A percentile compares a stretch with the other conserved stretches of the same genome.
Evolutionary conservation across 2,113 vertebrate genomes (phyloP).

Genomic region (Ophthalmolycus amberensis): DNA sequence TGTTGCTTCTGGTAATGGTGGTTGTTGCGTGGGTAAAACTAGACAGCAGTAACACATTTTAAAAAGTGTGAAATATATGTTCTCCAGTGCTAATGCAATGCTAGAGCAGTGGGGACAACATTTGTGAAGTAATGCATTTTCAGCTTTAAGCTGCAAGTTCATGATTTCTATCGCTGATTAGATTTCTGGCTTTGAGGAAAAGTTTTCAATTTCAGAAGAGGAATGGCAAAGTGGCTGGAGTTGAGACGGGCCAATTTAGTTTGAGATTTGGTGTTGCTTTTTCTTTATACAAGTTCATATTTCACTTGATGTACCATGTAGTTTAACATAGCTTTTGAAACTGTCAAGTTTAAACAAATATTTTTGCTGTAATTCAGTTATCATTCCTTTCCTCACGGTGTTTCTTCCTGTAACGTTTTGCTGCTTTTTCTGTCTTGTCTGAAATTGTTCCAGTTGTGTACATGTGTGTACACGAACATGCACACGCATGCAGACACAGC

Average conservation of each 20-base stretch:
- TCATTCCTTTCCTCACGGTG: not conserved
- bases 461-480: not conserved
- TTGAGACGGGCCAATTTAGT: not conserved
- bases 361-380: not conserved
- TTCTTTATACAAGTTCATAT: not conserved
- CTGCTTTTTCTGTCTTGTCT: constrained; percentile 14
- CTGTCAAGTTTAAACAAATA: not conserved
- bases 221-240: not conserved
- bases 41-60: not conserved
- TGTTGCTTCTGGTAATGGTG: not conserved
- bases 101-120: not conserved
- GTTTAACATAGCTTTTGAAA: not conserved
- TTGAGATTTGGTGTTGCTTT: not conserved
- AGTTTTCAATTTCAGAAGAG: not conserved
- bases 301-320: not conserved
- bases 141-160: constrained; percentile 7
- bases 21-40: not conserved
- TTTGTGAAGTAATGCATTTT: constrained; percentile 18
- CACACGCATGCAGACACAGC: constrained; percentile 15
- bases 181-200: not conserved
- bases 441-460: constrained; percentile 11
- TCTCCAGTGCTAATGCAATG: not conserved
- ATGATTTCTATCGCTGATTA: constrained; percentile 19
- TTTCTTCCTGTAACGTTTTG: not conserved
- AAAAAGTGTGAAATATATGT: not conserved